Percentiles rank a stretch among this genome's conserved stretches.
These are phyloP conservation scores for Apotomis turbidana DNA, from an alignment of 2,888 invertebrate genomes.

Conservation along the genomic window DNA sequence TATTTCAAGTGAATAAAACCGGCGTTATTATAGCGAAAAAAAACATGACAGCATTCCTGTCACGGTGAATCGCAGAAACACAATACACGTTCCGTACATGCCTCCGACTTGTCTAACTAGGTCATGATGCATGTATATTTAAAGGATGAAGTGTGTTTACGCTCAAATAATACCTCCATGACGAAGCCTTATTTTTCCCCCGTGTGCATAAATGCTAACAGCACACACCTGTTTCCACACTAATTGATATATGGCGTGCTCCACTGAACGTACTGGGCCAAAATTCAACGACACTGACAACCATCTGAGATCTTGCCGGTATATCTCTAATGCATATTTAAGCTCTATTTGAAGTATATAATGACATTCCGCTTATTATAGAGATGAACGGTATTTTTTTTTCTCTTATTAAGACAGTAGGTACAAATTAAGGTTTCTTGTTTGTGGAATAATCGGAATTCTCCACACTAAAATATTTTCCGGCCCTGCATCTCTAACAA, in stretches of 20 bases:
- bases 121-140: constrained; percentile 20
- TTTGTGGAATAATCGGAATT: too few relatives aligned
- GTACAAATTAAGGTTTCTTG: too few relatives aligned
- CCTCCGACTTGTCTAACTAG: constrained; percentile 14
- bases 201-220: constrained; percentile 8
- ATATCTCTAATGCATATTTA: too few relatives aligned
- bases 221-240: constrained; percentile 27
- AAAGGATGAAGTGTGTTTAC: constrained; percentile 25
- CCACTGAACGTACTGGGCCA: not conserved
- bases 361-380: too few relatives aligned
- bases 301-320: too few relatives aligned
- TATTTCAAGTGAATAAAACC: constrained; percentile 8
- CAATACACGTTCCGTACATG: constrained; percentile 11
- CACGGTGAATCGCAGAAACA: constrained; percentile 24
- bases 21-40: constrained; percentile 1
- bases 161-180: constrained; percentile 21
- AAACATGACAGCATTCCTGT: constrained; percentile 15
- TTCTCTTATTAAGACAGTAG: too few relatives aligned
- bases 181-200: constrained; percentile 26
- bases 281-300: too few relatives aligned
- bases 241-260: constrained; percentile 37
- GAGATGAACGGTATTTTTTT: too few relatives aligned
- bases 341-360: too few relatives aligned
- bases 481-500: too few relatives aligned
- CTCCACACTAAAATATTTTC: too few relatives aligned